Conservation (phyloP, 2,113 vertebrate species). For the Scalopus aquaticus region DNA sequence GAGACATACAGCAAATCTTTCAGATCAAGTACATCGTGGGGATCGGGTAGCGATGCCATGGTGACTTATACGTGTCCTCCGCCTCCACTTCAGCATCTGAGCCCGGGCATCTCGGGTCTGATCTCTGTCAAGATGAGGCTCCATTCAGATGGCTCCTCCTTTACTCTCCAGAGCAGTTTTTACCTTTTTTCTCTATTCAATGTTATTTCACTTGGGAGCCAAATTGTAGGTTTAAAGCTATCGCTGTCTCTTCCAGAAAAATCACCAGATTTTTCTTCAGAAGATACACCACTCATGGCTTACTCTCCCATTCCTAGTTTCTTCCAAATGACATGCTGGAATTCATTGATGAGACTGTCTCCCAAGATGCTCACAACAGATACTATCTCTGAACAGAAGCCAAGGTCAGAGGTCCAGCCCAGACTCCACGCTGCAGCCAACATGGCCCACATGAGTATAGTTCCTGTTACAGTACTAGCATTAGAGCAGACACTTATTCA, state of each 20-base stretch:
- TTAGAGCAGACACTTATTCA: background rate
- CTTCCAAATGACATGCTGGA: background rate
- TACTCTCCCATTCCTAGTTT: background rate
- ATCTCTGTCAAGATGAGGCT: background rate
- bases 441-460: rapidly evolving
- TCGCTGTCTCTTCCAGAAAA: background rate
- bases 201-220: background rate
- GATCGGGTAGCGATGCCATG: background rate
- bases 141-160: background rate
- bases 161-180: background rate
- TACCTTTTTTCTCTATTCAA: background rate
- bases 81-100: background rate
- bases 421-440: background rate
- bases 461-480: background rate
- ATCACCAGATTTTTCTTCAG: background rate
- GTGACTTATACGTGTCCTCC: background rate
- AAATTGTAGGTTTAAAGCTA: background rate
- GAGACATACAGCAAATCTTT: background rate
- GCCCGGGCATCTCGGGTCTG: background rate
- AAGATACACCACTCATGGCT: background rate
- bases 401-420: background rate
- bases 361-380: background rate
- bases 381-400: background rate
- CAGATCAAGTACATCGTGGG: background rate
- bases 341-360: background rate